Conservation (phyloP, 2,888 invertebrate genomes). For the Diogma glabrata region DNA sequence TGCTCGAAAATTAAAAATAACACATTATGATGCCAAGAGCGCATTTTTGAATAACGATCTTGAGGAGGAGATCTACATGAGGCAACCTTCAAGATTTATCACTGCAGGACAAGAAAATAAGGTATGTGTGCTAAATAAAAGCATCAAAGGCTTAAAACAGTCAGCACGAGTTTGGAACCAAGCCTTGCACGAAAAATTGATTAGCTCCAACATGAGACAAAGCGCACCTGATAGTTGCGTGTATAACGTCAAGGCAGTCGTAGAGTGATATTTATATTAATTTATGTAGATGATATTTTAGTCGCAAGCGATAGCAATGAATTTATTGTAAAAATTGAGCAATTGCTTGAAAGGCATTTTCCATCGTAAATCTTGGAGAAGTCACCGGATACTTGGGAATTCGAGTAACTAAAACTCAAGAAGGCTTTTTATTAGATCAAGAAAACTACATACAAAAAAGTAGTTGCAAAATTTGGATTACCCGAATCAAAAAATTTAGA, state of each 20-base stretch:
- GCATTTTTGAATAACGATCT: constrained; percentile 23
- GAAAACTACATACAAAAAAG: neutral
- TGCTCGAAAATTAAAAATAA: no score
- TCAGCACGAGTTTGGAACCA: constrained; percentile 18
- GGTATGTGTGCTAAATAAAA: constrained; percentile 12
- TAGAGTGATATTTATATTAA: neutral
- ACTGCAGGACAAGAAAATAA: neutral
- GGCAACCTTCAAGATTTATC: constrained; percentile 11
- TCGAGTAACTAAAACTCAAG: neutral
- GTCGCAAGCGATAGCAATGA: neutral
- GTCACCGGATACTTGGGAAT: neutral
- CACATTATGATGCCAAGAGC: constrained; percentile 20
- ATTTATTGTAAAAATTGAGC: neutral
- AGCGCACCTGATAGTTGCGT: neutral
- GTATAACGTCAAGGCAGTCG: neutral
- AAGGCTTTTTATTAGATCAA: neutral
- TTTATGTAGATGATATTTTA: neutral
- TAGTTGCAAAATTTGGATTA: neutral
- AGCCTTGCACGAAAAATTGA: constrained; percentile 13
- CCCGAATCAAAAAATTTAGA: neutral
- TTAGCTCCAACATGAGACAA: neutral
- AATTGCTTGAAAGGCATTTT: neutral
- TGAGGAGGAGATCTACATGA: constrained; percentile 4
- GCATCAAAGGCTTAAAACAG: constrained; percentile 20
- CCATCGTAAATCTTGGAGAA: neutral